Evolutionary conservation across 2,888 invertebrate genomes (phyloP).

Genomic region (Cheilosia grossa): DNA sequence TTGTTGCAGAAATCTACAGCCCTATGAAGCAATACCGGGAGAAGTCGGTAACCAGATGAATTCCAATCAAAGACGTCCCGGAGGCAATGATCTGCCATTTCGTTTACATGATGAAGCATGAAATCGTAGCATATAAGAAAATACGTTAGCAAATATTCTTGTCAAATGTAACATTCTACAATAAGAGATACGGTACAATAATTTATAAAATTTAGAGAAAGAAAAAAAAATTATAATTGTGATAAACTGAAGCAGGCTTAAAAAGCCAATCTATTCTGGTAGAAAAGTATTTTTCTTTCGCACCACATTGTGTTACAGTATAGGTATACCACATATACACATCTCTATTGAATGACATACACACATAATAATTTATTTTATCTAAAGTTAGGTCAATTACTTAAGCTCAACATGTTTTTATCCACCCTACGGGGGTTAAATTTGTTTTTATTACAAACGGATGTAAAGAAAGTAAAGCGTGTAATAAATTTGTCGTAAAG

Average conservation of each 20-base stretch:
- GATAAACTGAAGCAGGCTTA: constrained; percentile 30
- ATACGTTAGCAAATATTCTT: constrained; percentile 27
- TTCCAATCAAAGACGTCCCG: constrained; percentile 14
- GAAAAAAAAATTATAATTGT: neutral
- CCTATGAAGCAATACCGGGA: constrained; percentile 65
- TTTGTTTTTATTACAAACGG: neutral
- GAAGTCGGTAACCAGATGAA: constrained; percentile 27
- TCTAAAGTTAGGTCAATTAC: neutral
- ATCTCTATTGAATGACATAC: neutral
- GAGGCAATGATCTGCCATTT: constrained; percentile 31
- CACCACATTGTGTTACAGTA: neutral
- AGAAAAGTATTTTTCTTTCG: neutral
- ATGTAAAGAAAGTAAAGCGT: neutral
- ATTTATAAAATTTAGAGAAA: constrained; percentile 28
- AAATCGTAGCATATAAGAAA: constrained; percentile 37
- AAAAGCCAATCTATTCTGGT: neutral
- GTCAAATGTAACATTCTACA: constrained; percentile 33
- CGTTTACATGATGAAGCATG: constrained; percentile 51
- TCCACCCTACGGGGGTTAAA: neutral
- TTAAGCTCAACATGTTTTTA: neutral
- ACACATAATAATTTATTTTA: neutral
- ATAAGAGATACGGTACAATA: constrained; percentile 48
- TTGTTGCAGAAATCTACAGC: constrained; percentile 61
- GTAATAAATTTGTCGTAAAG: neutral
- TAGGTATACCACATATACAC: neutral